A percentile compares a stretch with the other conserved stretches of the same genome.
These are phyloP conservation scores for Leptinotarsa tumamoca DNA, from an alignment of 2,888 invertebrate genomes.

Conservation along the genomic window DNA sequence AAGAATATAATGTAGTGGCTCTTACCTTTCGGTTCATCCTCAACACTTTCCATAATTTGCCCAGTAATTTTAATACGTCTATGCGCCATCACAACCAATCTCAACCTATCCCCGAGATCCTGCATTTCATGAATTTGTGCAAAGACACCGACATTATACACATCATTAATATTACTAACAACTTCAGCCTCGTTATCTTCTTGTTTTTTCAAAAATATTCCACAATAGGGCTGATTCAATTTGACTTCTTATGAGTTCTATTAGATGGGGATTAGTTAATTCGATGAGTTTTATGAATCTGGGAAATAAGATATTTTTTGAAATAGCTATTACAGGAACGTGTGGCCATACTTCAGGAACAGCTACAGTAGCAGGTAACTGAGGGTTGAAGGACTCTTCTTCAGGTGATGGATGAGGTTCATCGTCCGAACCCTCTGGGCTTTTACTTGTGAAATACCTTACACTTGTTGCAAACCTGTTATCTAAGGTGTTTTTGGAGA, in stretches of 20 bases:
- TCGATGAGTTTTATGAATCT: constrained; percentile 98
- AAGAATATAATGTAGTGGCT: not conserved
- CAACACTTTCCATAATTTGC: constrained; percentile 81
- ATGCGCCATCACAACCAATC: constrained; percentile 95
- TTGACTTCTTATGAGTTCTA: constrained; percentile 91
- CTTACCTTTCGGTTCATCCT: constrained; percentile 69
- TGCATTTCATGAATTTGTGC: constrained; percentile 98
- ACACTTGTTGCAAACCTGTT: constrained; percentile 15
- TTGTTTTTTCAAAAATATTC: constrained; percentile 93
- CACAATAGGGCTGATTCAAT: constrained; percentile 96
- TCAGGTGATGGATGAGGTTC: constrained; percentile 54
- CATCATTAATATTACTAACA: constrained; percentile 84
- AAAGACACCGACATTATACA: constrained; percentile 93
- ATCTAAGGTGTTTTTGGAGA: constrained; percentile 24
- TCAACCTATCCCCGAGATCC: constrained; percentile 89
- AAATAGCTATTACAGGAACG: constrained; percentile 94
- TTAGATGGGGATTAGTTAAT: constrained; percentile 86
- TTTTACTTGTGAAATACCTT: constrained; percentile 51
- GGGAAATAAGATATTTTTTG: constrained; percentile 96
- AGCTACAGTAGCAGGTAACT: constrained; percentile 87
- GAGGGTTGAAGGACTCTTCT: constrained; percentile 67
- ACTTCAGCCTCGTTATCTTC: constrained; percentile 91
- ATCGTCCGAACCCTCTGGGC: constrained; percentile 52
- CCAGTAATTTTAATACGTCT: constrained; percentile 85
- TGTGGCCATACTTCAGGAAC: constrained; percentile 98